phyloP scores from a whole-genome alignment of 1,140 invertebrate genomes.

The Gryon sp. region DNA sequence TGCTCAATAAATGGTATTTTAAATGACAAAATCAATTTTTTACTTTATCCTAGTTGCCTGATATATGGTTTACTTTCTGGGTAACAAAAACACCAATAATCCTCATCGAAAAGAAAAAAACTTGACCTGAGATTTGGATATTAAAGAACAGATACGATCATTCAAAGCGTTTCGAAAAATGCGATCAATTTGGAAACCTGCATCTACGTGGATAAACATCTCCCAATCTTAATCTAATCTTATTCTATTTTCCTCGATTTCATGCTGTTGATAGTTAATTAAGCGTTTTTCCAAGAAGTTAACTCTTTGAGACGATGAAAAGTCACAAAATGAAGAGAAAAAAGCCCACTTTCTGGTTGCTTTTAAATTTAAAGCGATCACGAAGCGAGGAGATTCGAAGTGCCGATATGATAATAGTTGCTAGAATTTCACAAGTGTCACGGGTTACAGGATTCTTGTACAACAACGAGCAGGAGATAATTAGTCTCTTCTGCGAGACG shows the following conservation, averaged over 20 bases:
- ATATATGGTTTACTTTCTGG: no score
- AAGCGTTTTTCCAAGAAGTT: constrained; percentile 24
- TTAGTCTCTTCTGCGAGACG: constrained; percentile 61
- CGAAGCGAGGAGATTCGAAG: constrained; percentile 54
- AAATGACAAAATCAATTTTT: no score
- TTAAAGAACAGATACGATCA: constrained; percentile 10
- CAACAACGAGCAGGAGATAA: constrained; percentile 58
- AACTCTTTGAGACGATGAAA: constrained; percentile 10
- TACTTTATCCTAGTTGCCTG: no score
- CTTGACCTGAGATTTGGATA: neutral
- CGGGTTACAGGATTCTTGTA: constrained; percentile 56
- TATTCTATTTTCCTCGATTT: constrained; percentile 2
- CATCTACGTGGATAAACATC: constrained; percentile 18
- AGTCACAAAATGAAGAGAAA: constrained; percentile 30
- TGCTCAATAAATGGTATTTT: no score
- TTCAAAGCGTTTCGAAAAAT: constrained; percentile 20
- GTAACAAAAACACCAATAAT: no score
- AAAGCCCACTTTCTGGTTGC: constrained; percentile 27
- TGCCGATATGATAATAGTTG: constrained; percentile 66
- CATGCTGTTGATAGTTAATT: constrained; percentile 35
- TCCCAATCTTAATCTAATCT: constrained; percentile 26
- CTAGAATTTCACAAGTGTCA: constrained; percentile 68
- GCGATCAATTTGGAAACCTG: constrained; percentile 6
- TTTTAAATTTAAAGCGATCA: constrained; percentile 63
- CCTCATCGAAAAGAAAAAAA: no score